phyloP scores from a whole-genome alignment of 1,140 invertebrate genomes.

The Anoplolepis gracilipes region DNA sequence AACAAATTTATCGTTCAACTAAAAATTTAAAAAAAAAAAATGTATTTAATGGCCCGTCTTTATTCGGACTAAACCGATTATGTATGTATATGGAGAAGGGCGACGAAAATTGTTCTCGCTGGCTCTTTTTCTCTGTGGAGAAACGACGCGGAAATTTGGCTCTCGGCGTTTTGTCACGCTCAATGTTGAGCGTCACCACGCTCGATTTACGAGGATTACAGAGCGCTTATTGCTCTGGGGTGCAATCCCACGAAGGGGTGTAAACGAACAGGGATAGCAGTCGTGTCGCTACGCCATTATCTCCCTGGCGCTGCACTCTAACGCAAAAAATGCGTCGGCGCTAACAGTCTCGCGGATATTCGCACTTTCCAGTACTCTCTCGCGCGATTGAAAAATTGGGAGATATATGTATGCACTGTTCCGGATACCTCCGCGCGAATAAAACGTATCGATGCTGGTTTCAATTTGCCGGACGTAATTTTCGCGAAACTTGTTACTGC shows the following conservation, averaged over 20 bases:
- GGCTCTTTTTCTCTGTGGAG: background rate
- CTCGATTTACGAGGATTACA: constrained; percentile 79
- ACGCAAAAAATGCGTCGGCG: constrained; percentile 25
- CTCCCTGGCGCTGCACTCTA: background rate
- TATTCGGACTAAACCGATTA: background rate
- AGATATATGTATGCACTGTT: constrained; percentile 10
- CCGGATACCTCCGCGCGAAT: background rate
- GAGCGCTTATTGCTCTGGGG: constrained; percentile 60
- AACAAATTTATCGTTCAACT: background rate
- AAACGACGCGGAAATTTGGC: constrained; percentile 56
- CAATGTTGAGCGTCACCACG: constrained; percentile 59
- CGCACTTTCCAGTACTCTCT: constrained; percentile 14
- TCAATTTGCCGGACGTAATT: constrained; percentile 23
- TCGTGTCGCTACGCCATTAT: constrained; percentile 37
- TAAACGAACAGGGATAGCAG: constrained; percentile 47
- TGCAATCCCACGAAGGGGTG: background rate
- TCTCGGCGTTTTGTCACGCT: constrained; percentile 58
- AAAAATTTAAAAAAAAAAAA: background rate
- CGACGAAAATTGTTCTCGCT: background rate
- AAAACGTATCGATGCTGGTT: constrained; percentile 31
- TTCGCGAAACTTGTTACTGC: constrained; percentile 7
- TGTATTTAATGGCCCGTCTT: background rate
- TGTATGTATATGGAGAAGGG: background rate
- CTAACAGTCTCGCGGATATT: constrained; percentile 23
- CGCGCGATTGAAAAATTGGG: constrained; percentile 16